Percentiles rank a stretch among this genome's conserved stretches.
Evolutionary conservation across 2,113 vertebrate species (phyloP).

Genomic region (Hippoglossus stenolepis): DNA sequence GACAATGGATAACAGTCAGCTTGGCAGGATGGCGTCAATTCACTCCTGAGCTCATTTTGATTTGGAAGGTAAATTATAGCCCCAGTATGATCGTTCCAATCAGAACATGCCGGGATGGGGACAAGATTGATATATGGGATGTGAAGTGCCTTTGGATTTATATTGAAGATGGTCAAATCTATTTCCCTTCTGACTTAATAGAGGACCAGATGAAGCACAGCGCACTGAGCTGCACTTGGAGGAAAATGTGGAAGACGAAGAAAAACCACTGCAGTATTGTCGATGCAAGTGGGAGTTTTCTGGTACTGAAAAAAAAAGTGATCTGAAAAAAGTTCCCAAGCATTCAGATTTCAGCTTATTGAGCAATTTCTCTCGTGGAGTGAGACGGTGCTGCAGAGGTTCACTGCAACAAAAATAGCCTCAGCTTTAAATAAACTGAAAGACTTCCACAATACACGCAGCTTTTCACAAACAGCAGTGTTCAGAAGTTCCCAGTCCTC

Average conservation of each 20-base stretch:
- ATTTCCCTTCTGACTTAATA: constrained; percentile 25
- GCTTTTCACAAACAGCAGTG: not conserved
- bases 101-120: constrained; percentile 15
- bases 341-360: not conserved
- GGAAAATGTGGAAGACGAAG: constrained; percentile 6
- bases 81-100: constrained; percentile 16
- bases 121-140: constrained; percentile 14
- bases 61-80: constrained; percentile 38
- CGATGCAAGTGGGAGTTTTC: not conserved
- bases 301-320: too few relatives aligned
- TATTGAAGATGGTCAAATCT: constrained; percentile 28
- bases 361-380: not conserved
- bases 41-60: constrained; percentile 24
- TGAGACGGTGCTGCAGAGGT: not conserved
- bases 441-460: not conserved
- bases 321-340: not conserved
- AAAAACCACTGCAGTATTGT: not conserved
- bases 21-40: constrained; percentile 27
- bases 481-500: not conserved
- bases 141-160: constrained; percentile 11
- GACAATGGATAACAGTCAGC: constrained; percentile 32
- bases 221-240: not conserved
- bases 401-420: not conserved
- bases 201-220: constrained; percentile 10
- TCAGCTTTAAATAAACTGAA: too few relatives aligned